Base-by-base conservation (phyloP, 2,113 vertebrate species). In the Ifrita kowaldi region DNA sequence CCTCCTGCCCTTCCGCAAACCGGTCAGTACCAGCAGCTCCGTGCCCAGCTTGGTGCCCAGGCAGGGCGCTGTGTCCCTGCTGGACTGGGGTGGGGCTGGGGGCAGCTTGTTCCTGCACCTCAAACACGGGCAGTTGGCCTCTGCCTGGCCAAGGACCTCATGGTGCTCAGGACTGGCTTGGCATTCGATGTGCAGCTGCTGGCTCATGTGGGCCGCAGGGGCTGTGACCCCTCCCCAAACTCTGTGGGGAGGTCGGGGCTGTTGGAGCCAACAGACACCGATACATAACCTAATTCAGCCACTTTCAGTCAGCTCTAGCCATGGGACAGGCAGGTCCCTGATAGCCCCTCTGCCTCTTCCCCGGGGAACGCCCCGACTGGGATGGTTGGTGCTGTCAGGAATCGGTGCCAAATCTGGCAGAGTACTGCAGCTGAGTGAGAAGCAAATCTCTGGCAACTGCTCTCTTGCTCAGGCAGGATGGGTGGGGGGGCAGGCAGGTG, bases 1-100 rank as follows among this genome's bases (percentile, higher is more conserved):
- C 86, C 98, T 99, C 75, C 98, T 98, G 87, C 99, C 99, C 52
- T 99, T 99, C 98, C 98, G 99, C 90, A 99, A 99, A 92, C 99
- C 99, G 85, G 99, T 99, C 87, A 98, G 98, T 97, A 80, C 81
- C 5, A 10, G 69, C n/a, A 16, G 41, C 49, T n/a, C 57, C 0
- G 0, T 8, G 8, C 59, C 39, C 4, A 7, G 21, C 56, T 20
- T 3, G 2, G 32, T 81, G 42, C 80, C 47, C 14, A 8, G 46
- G 18, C 75, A 65, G 62, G 73, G 53, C 1, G 1, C 52, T 7
- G 9, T 2, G 22, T 41, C 50, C 19, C 35, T 60, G 50, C 59
- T 1, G 1, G 35, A 55, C 27, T 56, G 73, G 55, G 37, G 13
- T 0, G 1, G 59, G 41, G 11, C 33, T 10, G 2, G 20, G 23